phyloP scores from a whole-genome alignment of 2,797 vertebrate genomes.

The Vespertilio murinus region DNA sequence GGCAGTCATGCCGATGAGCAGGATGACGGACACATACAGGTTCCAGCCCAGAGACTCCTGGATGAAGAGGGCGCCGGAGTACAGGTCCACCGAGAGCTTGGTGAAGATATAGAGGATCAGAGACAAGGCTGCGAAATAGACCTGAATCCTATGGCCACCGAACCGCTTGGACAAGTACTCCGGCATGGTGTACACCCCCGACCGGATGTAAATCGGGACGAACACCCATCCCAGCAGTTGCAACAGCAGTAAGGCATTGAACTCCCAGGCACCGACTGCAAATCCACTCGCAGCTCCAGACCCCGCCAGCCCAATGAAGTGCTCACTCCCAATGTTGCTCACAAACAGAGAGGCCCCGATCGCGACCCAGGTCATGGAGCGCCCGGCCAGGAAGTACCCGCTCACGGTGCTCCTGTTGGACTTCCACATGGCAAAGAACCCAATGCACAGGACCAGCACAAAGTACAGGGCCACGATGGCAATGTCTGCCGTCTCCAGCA shows the following conservation, averaged over 20 bases:
- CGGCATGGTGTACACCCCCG: constrained; percentile 98
- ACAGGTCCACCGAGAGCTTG: constrained; percentile 98
- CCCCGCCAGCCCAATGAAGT: constrained; percentile 99
- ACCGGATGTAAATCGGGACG: constrained; percentile 97
- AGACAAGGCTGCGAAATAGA: constrained; percentile 96
- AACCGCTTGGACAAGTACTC: constrained; percentile 98
- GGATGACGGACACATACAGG: constrained; percentile 94
- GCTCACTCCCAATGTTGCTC: constrained; percentile 99
- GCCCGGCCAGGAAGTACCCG: constrained; percentile 98
- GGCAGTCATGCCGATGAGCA: constrained; percentile 97
- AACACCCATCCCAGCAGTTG: constrained; percentile 99
- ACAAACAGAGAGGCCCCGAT: constrained; percentile 98
- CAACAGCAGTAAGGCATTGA: constrained; percentile 97
- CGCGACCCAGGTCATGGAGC: constrained; percentile 97
- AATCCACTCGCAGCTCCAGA: constrained; percentile 98
- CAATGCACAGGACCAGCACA: constrained; percentile 94
- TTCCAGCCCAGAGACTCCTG: constrained; percentile 99
- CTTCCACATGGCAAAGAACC: constrained; percentile 98
- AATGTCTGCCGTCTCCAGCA: constrained; percentile 95
- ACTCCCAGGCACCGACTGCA: constrained; percentile 98
- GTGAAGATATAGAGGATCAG: constrained; percentile 98
- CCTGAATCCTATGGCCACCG: constrained; percentile 95
- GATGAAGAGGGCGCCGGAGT: constrained; percentile 98
- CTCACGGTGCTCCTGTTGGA: constrained; percentile 96
- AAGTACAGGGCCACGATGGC: constrained; percentile 97